Evolutionary conservation across 2,888 invertebrate species (phyloP).

Genomic region (Sthenelais limicola): DNA sequence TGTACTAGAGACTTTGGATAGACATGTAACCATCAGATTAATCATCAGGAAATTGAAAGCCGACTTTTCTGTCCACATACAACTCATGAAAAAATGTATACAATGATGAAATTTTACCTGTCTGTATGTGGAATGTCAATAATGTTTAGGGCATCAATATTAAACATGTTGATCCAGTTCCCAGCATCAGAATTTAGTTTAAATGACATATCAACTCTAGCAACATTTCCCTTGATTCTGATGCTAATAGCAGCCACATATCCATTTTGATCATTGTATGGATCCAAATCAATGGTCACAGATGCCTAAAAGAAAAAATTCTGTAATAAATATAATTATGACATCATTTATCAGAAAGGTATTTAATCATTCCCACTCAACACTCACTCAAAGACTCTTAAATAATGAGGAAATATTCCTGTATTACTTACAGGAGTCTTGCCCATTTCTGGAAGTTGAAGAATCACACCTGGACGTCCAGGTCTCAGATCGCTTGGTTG

Average conservation of each 20-base stretch:
- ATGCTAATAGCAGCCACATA: conserved; percentile 2
- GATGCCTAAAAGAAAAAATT: conserved; percentile 5
- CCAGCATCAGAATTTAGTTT: conserved; percentile 3
- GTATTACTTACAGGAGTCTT: no score
- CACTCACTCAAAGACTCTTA: no score
- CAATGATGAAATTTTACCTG: neutral
- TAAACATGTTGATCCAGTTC: conserved; percentile 1
- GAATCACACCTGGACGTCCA: no score
- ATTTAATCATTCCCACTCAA: no score
- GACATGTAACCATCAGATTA: no score
- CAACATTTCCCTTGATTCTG: conserved; percentile 16
- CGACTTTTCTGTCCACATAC: no score
- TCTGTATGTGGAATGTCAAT: neutral
- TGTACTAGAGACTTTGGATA: no score
- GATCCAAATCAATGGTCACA: conserved; percentile 23
- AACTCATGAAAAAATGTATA: neutral
- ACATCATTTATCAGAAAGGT: no score
- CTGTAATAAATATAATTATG: neutral
- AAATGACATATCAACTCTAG: conserved; percentile 2
- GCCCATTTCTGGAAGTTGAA: no score
- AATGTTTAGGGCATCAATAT: conserved; percentile 5
- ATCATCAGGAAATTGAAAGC: no score
- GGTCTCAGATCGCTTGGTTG: no score
- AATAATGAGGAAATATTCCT: no score
- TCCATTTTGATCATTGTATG: conserved; percentile 7